Evolutionary conservation across 2,888 invertebrate genomes (phyloP).

Genomic region (Brenthis daphne): DNA sequence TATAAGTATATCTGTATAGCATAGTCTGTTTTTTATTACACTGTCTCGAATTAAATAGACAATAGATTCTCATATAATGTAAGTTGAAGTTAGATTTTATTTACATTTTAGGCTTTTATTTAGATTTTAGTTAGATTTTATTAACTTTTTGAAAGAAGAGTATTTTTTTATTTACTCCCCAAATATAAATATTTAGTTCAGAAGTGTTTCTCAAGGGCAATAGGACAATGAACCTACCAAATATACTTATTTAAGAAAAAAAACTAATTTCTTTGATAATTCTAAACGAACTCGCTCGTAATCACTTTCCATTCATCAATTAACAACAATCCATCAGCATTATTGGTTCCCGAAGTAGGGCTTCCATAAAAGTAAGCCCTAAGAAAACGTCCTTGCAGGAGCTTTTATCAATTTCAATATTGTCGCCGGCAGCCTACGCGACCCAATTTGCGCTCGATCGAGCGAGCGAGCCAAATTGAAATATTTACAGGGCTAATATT

Average conservation of each 20-base stretch:
- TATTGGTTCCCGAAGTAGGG: conserved; percentile 23
- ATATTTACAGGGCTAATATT: conserved; percentile 38
- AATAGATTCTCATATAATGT: background rate
- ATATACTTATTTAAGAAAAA: too few relatives aligned
- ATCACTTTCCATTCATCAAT: conserved; percentile 22
- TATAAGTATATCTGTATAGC: background rate
- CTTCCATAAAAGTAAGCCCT: conserved; percentile 29
- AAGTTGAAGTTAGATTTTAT: background rate
- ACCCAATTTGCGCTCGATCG: conserved; percentile 30
- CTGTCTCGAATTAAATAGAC: background rate
- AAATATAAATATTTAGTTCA: background rate
- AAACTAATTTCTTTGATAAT: background rate
- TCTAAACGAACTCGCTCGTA: background rate
- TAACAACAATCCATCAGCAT: conserved; percentile 20
- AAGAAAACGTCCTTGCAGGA: conserved; percentile 26
- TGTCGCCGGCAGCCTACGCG: conserved; percentile 30
- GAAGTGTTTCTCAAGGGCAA: too few relatives aligned
- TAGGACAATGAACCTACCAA: too few relatives aligned
- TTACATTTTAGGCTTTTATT: too few relatives aligned
- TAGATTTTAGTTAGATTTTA: conserved; percentile 3
- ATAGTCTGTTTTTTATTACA: background rate
- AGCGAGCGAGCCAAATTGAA: conserved; percentile 34
- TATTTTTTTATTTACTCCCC: background rate
- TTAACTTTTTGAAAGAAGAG: background rate
- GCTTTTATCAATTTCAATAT: conserved; percentile 39